These are phyloP conservation scores for Lycopodina hypogea DNA, from an alignment of 37 sponge, comb jelly and placozoan species.

Conservation along the genomic window DNA sequence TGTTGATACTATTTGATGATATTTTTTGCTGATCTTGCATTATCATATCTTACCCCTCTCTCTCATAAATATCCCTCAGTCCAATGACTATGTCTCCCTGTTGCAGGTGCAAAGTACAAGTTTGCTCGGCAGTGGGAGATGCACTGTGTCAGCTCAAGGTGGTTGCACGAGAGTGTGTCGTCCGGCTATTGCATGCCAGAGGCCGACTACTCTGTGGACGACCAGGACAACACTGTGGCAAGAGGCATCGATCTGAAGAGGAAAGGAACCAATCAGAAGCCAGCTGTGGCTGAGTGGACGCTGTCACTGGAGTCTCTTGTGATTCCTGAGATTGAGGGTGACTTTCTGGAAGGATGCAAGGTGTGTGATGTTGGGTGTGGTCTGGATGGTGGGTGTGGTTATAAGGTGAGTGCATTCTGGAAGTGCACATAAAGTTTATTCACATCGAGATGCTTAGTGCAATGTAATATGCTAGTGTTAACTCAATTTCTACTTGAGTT, in stretches of 20 bases:
- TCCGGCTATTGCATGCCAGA: slow-evolving; percentile 66
- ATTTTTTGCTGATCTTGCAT: background rate
- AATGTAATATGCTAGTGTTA: too few species aligned
- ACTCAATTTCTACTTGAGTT: too few species aligned
- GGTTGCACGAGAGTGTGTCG: slow-evolving; percentile 72
- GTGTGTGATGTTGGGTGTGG: slow-evolving; percentile 23
- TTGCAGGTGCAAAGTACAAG: slow-evolving; percentile 71
- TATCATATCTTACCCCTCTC: background rate
- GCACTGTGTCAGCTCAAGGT: slow-evolving; percentile 52
- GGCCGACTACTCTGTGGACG: slow-evolving; percentile 38
- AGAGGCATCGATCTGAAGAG: background rate
- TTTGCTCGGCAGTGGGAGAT: slow-evolving; percentile 75
- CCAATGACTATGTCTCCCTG: background rate
- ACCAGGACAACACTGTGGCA: background rate
- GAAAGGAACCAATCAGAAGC: background rate
- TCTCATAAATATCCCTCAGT: background rate
- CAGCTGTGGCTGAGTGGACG: slow-evolving; percentile 31
- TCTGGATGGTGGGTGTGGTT: slow-evolving; percentile 7
- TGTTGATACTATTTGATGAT: too few species aligned
- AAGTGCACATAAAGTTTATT: too few species aligned
- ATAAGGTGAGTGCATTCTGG: background rate
- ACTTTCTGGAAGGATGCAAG: slow-evolving; percentile 61
- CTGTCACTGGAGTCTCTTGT: slow-evolving; percentile 22
- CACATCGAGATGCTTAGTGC: too few species aligned
- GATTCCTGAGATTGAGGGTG: slow-evolving; percentile 11